Evolutionary conservation across 2,797 vertebrate species (phyloP).

Genomic region (Centroberyx gerrardi): DNA sequence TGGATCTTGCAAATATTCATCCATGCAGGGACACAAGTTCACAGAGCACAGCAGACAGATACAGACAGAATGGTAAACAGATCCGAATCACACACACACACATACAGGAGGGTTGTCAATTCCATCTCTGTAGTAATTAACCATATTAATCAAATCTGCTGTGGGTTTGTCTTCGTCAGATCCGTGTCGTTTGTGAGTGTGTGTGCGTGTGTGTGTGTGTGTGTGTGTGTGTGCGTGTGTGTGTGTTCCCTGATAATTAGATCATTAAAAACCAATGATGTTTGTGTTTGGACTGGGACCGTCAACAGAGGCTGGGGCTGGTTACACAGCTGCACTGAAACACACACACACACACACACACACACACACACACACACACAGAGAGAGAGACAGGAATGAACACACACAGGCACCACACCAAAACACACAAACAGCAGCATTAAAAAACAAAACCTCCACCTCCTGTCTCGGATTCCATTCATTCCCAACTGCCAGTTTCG

Average conservation of each 20-base stretch:
- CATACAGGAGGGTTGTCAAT: conserved; percentile 9
- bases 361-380: conserved; percentile 17
- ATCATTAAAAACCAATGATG: conserved; percentile 78
- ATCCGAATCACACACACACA: too few species aligned
- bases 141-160: conserved; percentile 48
- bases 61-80: conserved; percentile 38
- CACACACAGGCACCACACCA: conserved; percentile 55
- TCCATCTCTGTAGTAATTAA: conserved; percentile 60
- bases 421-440: conserved; percentile 62
- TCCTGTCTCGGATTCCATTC: conserved; percentile 54
- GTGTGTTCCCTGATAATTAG: conserved; percentile 65
- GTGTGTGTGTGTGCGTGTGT: conserved; percentile 35
- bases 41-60: conserved; percentile 18
- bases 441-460: conserved; percentile 52
- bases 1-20: conserved; percentile 33
- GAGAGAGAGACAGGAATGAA: conserved; percentile 16
- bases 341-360: conserved; percentile 38
- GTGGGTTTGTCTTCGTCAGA: conserved; percentile 39
- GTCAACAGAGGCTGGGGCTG: conserved; percentile 61
- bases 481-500: conserved; percentile 53
- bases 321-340: conserved; percentile 74
- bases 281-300: conserved; percentile 74
- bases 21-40: conserved; percentile 47
- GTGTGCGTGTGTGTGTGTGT: conserved; percentile 31
- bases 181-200: conserved; percentile 13